Evolutionary conservation across 2,797 vertebrate genomes (phyloP), one percentile per base, ranked within the genome.

Genomic region (Cynopterus sphinx): DNA sequence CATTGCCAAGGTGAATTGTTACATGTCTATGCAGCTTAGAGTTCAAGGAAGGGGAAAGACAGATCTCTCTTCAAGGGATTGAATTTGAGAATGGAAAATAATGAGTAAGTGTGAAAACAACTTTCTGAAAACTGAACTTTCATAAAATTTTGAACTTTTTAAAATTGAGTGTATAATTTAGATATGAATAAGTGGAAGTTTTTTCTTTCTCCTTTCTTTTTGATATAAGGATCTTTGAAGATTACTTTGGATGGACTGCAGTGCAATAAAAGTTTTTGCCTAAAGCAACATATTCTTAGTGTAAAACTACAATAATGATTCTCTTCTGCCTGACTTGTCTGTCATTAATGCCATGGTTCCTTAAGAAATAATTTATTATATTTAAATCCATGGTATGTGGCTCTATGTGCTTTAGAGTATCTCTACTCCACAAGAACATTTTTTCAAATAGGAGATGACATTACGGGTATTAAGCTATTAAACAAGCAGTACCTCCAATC

Each of bases 401-500:
- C 28, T 61, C 77, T 84, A 19, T 43, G 15, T 71, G 26, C 31
- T 87, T 70, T 87, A 73, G 5, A 87, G 31, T 43, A 15, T 87
- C 51, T 87, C 51, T 67, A 31, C 12, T 91, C 22, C 36, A 75
- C 21, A 81, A 81, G 90, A 91, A 87, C n/a, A 79, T 83, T 79
- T 88, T 87, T 90, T 96, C n/a, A 90, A 93, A 88, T 77, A 53
- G 33, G 87, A 94, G 12, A 81, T 41, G 53, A 49, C 39, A 65
- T 78, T 71, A 74, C 1, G 70, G 31, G 33, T 61, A 43, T 61
- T 77, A 95, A 68, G 13, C 28, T 90, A 84, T 43, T 91, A 39
- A 82, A 73, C 8, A 90, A 94, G 11, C 19, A 36, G 31, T 74
- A 57, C 68, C 84, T 86, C 83, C 91, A 63, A 73, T 82, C 78